Evolutionary conservation across 2,113 vertebrate species (phyloP), one percentile per base, ranked within the genome.

Genomic region (Jacana jacana): DNA sequence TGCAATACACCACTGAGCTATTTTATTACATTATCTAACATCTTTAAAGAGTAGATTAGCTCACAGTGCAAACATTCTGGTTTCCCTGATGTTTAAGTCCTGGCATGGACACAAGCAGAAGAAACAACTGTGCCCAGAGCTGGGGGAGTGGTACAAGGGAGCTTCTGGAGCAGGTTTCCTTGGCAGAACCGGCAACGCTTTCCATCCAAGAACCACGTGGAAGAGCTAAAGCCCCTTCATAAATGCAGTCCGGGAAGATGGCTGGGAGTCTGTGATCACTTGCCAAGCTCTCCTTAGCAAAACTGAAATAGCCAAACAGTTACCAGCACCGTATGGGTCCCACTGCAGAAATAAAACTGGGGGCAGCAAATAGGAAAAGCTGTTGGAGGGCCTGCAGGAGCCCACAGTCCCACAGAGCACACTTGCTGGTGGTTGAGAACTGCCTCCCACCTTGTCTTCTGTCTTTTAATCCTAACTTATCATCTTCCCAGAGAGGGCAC

Each of bases 51-150:
- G 92, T 10, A 94, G 94, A 97, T 96, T 96, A 97, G 93, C 95
- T 96, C 96, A 96, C 88, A 92, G 91, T 23, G 83, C 95, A 97
- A 96, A 93, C 94, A 97, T 94, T 89, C 96, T 76, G 92, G 92
- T 96, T 97, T 92, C 95, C 96, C 96, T 91, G 86, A 93, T 89
- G 92, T 92, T 92, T 65, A 69, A 93, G 70, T 18, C n/a, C 93
- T 95, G 95, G 94, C 86, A 82, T 30, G 1, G 0, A 54, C 69
- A 86, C 73, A 73, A 91, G 92, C 87, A 88, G 89, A 66, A 93
- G 83, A 61, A 92, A 92, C 51, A 77, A 39, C 57, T 0, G 3
- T 70, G 90, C 71, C 83, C 65, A 39, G 63, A 80, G 65, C 54
- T 0, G 11, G 82, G 42, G 61, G 82, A 93, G 81, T 12, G 79